These are phyloP conservation scores for Calcarius ornatus DNA, from an alignment of 2,113 vertebrate species.

Conservation along the genomic window DNA sequence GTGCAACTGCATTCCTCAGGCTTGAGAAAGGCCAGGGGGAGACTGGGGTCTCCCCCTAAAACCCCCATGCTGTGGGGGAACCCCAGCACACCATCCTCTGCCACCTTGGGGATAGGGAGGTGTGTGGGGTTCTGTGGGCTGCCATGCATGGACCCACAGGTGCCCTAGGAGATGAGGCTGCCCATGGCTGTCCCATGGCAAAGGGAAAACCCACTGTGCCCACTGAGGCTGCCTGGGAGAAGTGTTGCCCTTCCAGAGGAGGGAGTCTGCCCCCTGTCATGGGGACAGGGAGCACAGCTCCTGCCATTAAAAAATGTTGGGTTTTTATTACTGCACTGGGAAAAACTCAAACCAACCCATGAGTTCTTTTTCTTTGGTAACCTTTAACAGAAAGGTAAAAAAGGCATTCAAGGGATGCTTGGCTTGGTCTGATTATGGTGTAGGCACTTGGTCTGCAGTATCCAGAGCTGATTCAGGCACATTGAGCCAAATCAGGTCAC, in stretches of 20 bases:
- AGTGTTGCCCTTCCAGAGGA: background rate
- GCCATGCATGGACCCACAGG: background rate
- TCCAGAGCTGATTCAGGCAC: background rate
- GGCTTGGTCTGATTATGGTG: background rate
- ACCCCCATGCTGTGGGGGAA: background rate
- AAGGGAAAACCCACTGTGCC: background rate
- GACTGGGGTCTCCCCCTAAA: background rate
- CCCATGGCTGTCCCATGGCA: background rate
- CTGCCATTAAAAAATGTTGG: background rate
- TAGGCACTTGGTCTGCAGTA: background rate
- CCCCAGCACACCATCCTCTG: background rate
- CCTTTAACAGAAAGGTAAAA: conserved; percentile 25
- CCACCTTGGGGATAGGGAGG: accelerated
- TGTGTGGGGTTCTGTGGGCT: background rate
- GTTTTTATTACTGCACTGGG: conserved; percentile 55
- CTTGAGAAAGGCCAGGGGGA: background rate
- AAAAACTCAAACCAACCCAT: background rate
- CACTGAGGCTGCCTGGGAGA: background rate
- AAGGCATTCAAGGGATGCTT: background rate
- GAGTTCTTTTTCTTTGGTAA: background rate
- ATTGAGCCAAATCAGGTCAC: background rate
- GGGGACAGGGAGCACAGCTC: background rate
- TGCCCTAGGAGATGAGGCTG: background rate
- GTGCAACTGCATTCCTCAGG: background rate
- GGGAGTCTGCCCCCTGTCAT: background rate